Base-by-base conservation (phyloP, 2,113 vertebrate species). In the Caracal caracal region DNA sequence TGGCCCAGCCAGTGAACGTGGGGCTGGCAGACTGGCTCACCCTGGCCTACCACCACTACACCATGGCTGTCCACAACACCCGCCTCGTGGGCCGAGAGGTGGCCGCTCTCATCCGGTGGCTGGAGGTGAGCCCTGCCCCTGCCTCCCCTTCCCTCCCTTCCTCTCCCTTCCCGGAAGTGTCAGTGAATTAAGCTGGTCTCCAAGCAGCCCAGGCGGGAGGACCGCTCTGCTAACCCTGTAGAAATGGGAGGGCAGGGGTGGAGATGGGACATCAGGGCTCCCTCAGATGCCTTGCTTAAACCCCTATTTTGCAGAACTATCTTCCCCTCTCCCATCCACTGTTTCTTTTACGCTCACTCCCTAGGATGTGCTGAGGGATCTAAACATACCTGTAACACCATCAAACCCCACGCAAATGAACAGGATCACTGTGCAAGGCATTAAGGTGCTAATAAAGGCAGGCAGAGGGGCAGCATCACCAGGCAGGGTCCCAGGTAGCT, bases 81-180 rank as follows among this genome's bases (percentile, higher is more conserved):
- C 99, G 99, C 19, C 84, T 97, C 0, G 98, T 99, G 17, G 99
- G 99, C 40, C 98, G 98, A 92, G 99, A 99, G 91, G 99, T 99
- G 1, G 99, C 99, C 0, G 90, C 98, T 19, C 96, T 99, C 88
- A 98, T 99, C 82, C 97, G 97, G 61, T 99, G 99, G 98, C 98
- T 99, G 90, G 99, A 99, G 99, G 99, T 99, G 97, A 98, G 97
- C 65, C 8, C 6, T 0, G 0, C 53, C 87, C 94, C 43, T 26
- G 33, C 47, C 47, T 53, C 17, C 43, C 30, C 6, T 13, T 19
- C 37, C 40, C 30, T 51, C 22, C 49, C 13, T 10, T n/a, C 35
- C 47, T 53, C 20, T 40, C 51, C 28, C 28, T 24, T 35, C 75
- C 37, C 33, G 61, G 7, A 20, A 70, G 35, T 15, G 33, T 19